These are phyloP conservation scores for Cyprinella venusta DNA, from an alignment of 2,797 vertebrate species.

Conservation along the genomic window DNA sequence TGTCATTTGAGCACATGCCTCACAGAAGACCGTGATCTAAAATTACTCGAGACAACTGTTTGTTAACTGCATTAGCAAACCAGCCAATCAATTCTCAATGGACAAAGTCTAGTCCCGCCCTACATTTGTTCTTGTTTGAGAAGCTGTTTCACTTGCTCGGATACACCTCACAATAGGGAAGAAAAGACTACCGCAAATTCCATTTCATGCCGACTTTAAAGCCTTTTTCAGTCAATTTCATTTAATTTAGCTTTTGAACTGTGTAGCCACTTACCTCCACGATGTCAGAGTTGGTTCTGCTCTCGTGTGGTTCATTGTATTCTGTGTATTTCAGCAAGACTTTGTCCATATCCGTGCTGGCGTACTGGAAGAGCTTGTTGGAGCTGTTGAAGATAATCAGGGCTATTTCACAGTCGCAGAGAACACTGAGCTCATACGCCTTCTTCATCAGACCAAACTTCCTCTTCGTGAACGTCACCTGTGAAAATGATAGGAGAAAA, in stretches of 20 bases:
- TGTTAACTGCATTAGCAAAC: conserved; percentile 30
- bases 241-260: neutral
- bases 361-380: conserved; percentile 91
- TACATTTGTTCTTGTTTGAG: neutral
- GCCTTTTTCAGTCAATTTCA: neutral
- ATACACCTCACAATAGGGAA: neutral
- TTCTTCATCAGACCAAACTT: conserved; percentile 97
- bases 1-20: conserved; percentile 45
- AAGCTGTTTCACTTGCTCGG: neutral
- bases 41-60: conserved; percentile 42
- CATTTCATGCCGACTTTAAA: neutral
- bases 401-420: conserved; percentile 91
- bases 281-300: conserved; percentile 90
- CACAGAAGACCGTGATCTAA: conserved; percentile 47
- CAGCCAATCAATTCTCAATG: neutral
- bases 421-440: conserved; percentile 88
- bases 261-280: conserved; percentile 80
- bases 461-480: conserved; percentile 98
- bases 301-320: conserved; percentile 89
- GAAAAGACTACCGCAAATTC: neutral
- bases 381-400: conserved; percentile 93
- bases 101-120: neutral
- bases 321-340: conserved; percentile 90
- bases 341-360: conserved; percentile 92
- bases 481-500: conserved; percentile 16